Conservation (phyloP, 2,797 vertebrate species). For the Smutsia temminckii region DNA sequence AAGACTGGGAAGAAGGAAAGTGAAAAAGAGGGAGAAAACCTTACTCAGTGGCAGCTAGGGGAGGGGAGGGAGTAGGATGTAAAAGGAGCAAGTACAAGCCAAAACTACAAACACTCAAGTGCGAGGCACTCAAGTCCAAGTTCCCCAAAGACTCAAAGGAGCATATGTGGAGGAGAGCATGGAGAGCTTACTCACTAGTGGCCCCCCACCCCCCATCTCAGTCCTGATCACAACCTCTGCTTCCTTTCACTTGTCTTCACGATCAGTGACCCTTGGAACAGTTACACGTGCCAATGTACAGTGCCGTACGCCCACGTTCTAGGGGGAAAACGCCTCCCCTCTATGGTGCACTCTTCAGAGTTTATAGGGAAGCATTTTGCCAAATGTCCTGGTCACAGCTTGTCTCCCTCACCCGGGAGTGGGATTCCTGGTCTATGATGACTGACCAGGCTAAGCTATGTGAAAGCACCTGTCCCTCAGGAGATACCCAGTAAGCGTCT, state of each 20-base stretch:
- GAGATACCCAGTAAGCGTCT: neutral
- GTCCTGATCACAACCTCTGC: neutral
- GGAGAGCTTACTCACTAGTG: neutral
- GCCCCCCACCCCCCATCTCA: neutral
- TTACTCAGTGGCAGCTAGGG: neutral
- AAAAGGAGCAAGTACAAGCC: neutral
- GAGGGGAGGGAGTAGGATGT: neutral
- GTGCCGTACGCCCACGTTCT: neutral
- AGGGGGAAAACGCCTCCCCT: neutral
- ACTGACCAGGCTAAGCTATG: neutral
- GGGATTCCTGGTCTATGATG: neutral
- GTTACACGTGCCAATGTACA: accelerated
- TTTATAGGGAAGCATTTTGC: neutral
- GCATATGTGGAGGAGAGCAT: neutral
- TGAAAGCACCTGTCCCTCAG: neutral
- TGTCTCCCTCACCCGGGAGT: neutral
- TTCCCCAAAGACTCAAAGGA: neutral
- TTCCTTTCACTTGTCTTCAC: neutral
- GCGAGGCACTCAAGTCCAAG: neutral
- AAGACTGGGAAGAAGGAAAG: neutral
- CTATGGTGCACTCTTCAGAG: neutral
- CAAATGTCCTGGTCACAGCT: neutral
- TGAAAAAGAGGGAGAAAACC: neutral
- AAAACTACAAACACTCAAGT: neutral
- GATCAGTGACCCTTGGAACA: neutral